Conservation (phyloP, 2,113 vertebrate genomes). For the Eclectus roratus region DNA sequence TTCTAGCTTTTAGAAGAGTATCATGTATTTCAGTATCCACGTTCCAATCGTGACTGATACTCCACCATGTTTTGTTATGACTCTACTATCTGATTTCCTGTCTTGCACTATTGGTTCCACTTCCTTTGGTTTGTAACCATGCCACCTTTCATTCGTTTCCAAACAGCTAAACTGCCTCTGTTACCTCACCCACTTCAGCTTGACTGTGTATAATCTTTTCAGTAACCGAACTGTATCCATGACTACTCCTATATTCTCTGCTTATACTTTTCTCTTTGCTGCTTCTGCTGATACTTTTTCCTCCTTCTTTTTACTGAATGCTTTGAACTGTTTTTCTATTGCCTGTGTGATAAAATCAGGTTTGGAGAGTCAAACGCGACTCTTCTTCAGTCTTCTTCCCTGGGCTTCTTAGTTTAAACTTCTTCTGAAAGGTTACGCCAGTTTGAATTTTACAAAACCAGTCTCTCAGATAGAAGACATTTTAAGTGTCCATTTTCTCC, state of each 20-base stretch:
- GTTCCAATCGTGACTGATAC: not conserved
- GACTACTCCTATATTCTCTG: not conserved
- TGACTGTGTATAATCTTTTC: not conserved
- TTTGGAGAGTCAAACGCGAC: not conserved
- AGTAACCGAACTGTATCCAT: not conserved
- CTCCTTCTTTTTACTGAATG: not conserved
- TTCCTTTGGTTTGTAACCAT: conserved; percentile 9
- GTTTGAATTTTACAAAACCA: not conserved
- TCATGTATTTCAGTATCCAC: not conserved
- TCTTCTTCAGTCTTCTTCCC: not conserved
- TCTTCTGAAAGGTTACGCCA: not conserved
- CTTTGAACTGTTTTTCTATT: not conserved
- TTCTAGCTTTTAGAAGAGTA: not conserved
- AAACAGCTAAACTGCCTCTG: not conserved
- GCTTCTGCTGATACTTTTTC: not conserved
- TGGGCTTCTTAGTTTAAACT: not conserved
- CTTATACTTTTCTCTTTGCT: not conserved
- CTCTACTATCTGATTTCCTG: not conserved
- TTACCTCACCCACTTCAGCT: not conserved
- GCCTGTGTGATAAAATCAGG: not conserved
- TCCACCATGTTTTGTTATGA: not conserved
- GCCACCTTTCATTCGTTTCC: not conserved
- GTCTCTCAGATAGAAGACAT: not conserved
- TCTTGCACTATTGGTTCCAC: not conserved
- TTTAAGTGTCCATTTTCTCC: not conserved